Base-by-base conservation (phyloP, 2,113 vertebrate species). In the Esox niger region DNA sequence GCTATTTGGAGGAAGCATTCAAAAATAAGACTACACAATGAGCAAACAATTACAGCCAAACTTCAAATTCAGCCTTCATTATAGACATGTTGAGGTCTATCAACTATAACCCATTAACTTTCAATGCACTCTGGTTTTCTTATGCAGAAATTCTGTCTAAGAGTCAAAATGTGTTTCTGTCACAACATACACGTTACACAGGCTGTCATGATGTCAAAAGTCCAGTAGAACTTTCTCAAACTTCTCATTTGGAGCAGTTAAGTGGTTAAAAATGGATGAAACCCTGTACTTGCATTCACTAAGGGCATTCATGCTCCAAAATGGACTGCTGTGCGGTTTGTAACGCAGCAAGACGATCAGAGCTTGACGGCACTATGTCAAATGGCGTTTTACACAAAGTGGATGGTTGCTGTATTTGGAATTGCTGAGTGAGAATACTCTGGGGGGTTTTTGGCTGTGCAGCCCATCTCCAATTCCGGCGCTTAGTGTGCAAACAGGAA, bases 251-350 rank as follows among this genome's bases (percentile, higher is more conserved):
- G 47, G 68, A 78, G 78, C 70, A 82, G 74, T 79, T 58, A 76
- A 30, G 58, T 17, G 26, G 67, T 86, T 78, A 87, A 88, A 83
- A 78, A 83, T 86, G 78, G 8, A 84, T 81, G 70, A 88, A 78
- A 11, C 25, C 4, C 29, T 33, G 70, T 47, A 71, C 69, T 70
- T 49, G 1, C n/a, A 62, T 71, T 74, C 71, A 73, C 70, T 77
- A 78, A 68, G 66, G 67, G 69, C 4, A 5, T 62, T 52, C n/a
- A n/a, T 21, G 71, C 72, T 81, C 73, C 75, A 73, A 77, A 86
- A 65, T 35, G 61, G 64, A 60, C 46, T 60, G 66, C 9, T 52
- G 4, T 4, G 55, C 38, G 10, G 68, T 79, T 84, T 76, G 63
- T 65, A 64, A 71, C 57, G 66, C 61, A 56, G 64, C 49, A 74